These are phyloP conservation scores for Synanthedon formicaeformis DNA, from an alignment of 2,888 invertebrate genomes.

Conservation along the genomic window DNA sequence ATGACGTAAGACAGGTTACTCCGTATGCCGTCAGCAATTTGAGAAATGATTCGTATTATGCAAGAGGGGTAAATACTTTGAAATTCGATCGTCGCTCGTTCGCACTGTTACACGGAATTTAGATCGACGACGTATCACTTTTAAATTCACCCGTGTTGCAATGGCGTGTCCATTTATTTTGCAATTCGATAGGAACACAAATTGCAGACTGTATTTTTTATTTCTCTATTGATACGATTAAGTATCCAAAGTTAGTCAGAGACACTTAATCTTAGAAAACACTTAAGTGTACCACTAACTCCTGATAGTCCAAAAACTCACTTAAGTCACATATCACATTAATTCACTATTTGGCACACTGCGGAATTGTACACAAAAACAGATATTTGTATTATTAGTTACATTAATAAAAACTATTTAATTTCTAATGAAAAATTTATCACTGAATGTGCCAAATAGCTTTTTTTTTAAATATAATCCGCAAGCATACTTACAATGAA, in stretches of 20 bases:
- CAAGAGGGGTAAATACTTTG: constrained; percentile 19
- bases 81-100: constrained; percentile 19
- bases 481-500: constrained; percentile 60
- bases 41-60: constrained; percentile 29
- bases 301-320: no score
- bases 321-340: background rate
- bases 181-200: no score
- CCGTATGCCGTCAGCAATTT: constrained; percentile 24
- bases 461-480: constrained; percentile 14
- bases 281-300: no score
- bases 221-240: background rate
- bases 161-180: no score
- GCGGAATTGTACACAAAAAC: constrained; percentile 19
- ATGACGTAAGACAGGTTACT: constrained; percentile 23
- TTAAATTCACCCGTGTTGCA: constrained; percentile 6
- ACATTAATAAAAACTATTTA: constrained; percentile 16
- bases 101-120: constrained; percentile 24
- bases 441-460: constrained; percentile 42
- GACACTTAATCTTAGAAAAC: no score
- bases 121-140: constrained; percentile 22
- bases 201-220: no score
- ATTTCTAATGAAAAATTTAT: constrained; percentile 10
- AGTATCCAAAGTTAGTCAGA: background rate
- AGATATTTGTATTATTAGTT: constrained; percentile 41
- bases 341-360: constrained; percentile 34